These are phyloP conservation scores for Rhaphigaster nebulosa DNA, from an alignment of 2,888 invertebrate species.

Conservation along the genomic window DNA sequence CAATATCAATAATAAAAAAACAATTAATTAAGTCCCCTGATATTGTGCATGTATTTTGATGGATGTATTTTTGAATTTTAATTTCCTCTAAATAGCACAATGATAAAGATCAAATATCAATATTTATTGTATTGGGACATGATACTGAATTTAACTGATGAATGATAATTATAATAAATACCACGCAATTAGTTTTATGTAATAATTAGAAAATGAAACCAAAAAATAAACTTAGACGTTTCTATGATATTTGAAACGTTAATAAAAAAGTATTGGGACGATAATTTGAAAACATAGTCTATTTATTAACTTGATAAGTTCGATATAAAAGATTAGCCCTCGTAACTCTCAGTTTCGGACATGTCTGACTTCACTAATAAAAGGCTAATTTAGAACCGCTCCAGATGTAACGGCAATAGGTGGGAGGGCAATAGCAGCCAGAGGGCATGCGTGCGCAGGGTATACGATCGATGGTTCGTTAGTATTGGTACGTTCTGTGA, in stretches of 20 bases:
- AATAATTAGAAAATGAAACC: neutral
- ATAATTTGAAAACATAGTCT: neutral
- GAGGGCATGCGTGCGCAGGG: slow-evolving; percentile 25
- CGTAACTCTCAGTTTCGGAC: neutral
- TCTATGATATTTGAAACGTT: neutral
- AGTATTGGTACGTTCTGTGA: slow-evolving; percentile 38
- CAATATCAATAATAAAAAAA: neutral
- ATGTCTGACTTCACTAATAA: neutral
- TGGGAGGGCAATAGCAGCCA: slow-evolving; percentile 5
- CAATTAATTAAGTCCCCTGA: neutral
- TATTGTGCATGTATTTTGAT: neutral
- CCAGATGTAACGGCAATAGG: slow-evolving; percentile 26
- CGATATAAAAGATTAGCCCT: neutral
- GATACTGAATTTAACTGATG: neutral
- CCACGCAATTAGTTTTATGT: neutral
- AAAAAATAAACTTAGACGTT: neutral
- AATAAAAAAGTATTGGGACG: neutral
- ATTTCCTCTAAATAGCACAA: neutral
- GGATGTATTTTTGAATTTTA: neutral
- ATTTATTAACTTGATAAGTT: neutral
- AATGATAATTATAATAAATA: neutral
- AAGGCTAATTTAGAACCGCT: slow-evolving; percentile 23
- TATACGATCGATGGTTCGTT: slow-evolving; percentile 6
- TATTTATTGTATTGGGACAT: neutral
- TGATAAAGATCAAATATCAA: neutral